Percentiles rank a stretch among this genome's conserved stretches.
Conservation (phyloP, 2,888 invertebrate species). For the Himalopsyche kuldschensis region DNA sequence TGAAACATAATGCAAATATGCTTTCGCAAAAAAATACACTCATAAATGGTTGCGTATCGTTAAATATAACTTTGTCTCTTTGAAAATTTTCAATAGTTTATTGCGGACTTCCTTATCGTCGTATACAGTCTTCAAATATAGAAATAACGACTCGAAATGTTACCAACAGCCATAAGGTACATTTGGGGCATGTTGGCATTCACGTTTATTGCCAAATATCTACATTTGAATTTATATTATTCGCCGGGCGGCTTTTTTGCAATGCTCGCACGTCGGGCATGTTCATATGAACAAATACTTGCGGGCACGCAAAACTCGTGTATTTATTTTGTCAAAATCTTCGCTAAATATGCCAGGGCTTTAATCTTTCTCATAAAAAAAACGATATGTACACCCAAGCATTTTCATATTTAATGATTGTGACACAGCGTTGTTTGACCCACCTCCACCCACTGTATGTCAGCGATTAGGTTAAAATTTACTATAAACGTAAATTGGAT, state of each 20-base stretch:
- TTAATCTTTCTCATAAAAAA: background rate
- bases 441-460: too few relatives aligned
- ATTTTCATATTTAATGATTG: background rate
- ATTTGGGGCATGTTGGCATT: background rate
- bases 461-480: too few relatives aligned
- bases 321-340: background rate
- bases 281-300: background rate
- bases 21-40: too few relatives aligned
- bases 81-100: too few relatives aligned
- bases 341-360: background rate
- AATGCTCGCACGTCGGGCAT: background rate
- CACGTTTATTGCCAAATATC: slow-evolving; percentile 2
- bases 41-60: too few relatives aligned
- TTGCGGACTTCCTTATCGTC: too few relatives aligned
- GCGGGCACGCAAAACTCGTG: background rate
- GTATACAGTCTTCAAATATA: background rate
- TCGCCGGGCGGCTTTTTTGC: background rate
- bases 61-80: too few relatives aligned
- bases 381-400: background rate
- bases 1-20: too few relatives aligned
- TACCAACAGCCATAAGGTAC: background rate
- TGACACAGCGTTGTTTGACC: background rate
- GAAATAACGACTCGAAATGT: background rate
- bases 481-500: too few relatives aligned
- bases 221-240: slow-evolving; percentile 5